These are phyloP conservation scores for Synergus umbraculus DNA, from an alignment of 2,888 invertebrate genomes.

Conservation along the genomic window DNA sequence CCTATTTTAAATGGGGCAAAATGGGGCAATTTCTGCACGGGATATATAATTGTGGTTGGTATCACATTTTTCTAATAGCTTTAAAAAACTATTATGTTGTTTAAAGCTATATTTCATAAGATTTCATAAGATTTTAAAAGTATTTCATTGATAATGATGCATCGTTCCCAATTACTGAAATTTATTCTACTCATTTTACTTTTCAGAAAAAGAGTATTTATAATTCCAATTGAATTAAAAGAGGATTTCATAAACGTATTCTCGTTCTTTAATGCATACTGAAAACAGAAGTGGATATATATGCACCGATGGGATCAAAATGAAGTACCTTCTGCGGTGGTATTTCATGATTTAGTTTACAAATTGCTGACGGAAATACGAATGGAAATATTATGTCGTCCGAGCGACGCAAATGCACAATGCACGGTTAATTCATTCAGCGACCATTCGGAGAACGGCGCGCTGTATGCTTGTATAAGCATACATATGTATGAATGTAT, in stretches of 20 bases:
- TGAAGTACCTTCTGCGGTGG: neutral
- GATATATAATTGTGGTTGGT: no score
- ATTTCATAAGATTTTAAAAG: no score
- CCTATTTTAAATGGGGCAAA: no score
- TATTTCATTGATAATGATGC: no score
- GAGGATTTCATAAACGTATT: neutral
- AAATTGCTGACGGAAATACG: conserved; percentile 37
- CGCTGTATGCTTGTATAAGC: neutral
- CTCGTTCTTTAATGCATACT: neutral
- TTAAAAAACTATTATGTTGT: no score
- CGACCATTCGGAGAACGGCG: conserved; percentile 17
- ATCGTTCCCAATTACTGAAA: no score
- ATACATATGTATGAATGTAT: conserved; percentile 12
- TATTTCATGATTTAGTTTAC: conserved; percentile 34
- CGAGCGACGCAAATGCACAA: conserved; percentile 3
- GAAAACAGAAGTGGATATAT: neutral
- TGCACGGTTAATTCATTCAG: conserved; percentile 34
- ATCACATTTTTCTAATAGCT: no score
- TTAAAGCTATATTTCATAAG: no score
- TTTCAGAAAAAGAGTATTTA: no score
- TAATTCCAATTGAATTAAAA: neutral
- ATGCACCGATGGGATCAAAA: neutral
- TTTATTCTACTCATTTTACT: no score
- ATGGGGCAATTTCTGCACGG: no score
- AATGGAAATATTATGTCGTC: conserved; percentile 32